These are phyloP conservation scores for Cephalotes varians DNA, from an alignment of 2,888 invertebrate genomes.

Conservation along the genomic window DNA sequence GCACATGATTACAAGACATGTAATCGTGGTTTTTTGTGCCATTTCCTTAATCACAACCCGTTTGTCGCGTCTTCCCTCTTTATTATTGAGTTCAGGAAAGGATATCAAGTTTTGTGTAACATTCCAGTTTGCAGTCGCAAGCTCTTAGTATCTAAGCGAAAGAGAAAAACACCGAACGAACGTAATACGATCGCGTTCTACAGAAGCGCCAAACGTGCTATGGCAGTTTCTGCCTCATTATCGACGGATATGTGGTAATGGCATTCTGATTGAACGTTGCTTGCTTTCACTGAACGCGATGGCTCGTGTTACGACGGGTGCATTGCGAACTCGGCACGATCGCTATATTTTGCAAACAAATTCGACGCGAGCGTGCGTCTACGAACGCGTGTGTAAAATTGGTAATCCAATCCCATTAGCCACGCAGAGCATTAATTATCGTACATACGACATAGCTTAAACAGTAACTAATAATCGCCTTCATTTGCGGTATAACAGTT, in stretches of 20 bases:
- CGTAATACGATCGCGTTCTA: conserved; percentile 28
- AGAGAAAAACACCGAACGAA: conserved; percentile 22
- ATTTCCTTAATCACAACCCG: conserved; percentile 10
- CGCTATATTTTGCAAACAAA: conserved; percentile 64
- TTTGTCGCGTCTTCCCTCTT: background rate
- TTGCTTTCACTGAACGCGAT: conserved; percentile 48
- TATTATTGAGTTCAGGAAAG: background rate
- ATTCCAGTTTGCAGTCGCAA: background rate
- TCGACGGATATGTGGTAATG: conserved; percentile 48
- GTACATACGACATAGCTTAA: conserved; percentile 6
- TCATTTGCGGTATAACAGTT: background rate
- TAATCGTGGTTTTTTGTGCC: background rate
- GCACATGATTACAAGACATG: background rate
- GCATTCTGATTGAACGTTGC: conserved; percentile 57
- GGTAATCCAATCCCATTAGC: conserved; percentile 54
- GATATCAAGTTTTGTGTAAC: background rate
- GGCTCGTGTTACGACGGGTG: conserved; percentile 59
- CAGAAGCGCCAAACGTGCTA: conserved; percentile 47
- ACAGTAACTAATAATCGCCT: background rate
- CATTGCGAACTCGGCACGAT: conserved; percentile 53
- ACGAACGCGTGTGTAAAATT: conserved; percentile 50
- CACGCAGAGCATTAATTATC: conserved; percentile 47
- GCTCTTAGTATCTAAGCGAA: conserved; percentile 11
- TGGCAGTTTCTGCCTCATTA: conserved; percentile 39
- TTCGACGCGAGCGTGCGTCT: conserved; percentile 53